phyloP scores from a whole-genome alignment of 2,113 vertebrate genomes.

The Candoia aspera region DNA sequence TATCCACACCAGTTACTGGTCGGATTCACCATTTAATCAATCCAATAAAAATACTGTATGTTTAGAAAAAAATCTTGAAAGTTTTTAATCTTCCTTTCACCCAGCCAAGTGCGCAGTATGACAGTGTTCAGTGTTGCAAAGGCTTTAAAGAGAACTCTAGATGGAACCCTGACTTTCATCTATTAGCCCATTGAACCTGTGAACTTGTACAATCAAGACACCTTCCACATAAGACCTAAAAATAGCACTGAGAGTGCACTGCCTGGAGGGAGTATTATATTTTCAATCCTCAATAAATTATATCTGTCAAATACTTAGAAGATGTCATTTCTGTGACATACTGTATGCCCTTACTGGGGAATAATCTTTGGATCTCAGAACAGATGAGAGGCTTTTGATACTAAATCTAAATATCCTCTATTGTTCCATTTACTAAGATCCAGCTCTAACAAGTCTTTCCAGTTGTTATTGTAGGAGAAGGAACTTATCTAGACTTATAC shows the following conservation, averaged over 20 bases:
- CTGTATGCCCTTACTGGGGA: not conserved
- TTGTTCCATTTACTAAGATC: not conserved
- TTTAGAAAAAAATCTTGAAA: not conserved
- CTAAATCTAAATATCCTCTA: not conserved
- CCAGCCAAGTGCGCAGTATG: not conserved
- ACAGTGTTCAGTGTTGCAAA: not conserved
- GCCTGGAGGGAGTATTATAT: not conserved
- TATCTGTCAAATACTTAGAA: not conserved
- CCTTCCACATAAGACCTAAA: not conserved
- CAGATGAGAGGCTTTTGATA: not conserved
- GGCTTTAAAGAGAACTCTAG: too few species aligned
- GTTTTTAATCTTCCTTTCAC: not conserved
- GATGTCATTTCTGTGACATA: not conserved
- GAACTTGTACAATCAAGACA: not conserved
- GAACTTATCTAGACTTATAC: not conserved
- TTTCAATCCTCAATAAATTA: not conserved
- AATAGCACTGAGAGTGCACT: not conserved
- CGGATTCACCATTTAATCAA: conserved; percentile 32
- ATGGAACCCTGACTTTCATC: not conserved
- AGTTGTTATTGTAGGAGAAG: not conserved
- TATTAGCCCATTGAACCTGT: not conserved
- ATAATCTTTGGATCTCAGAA: not conserved
- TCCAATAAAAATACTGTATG: conserved; percentile 7
- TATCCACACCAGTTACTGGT: conserved; percentile 40
- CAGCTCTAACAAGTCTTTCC: not conserved